Percentiles rank a stretch among this genome's conserved stretches.
phyloP scores from a whole-genome alignment of 2,888 invertebrate species.

The Diarsia dahlii region DNA sequence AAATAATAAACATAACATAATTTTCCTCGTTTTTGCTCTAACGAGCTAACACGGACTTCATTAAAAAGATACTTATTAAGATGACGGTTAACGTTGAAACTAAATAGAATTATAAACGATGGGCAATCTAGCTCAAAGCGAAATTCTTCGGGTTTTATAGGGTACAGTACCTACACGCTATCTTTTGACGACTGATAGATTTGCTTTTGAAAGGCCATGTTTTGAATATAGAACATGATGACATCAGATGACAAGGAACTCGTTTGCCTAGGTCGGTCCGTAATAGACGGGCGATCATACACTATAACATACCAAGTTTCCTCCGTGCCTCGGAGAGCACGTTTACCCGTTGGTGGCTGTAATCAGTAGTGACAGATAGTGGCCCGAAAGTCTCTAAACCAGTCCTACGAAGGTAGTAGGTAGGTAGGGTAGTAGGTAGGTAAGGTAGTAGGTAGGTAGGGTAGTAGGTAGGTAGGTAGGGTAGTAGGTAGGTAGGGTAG shows the following conservation, averaged over 20 bases:
- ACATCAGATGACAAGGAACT: not conserved
- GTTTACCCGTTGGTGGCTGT: too few relatives aligned
- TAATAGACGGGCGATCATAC: too few relatives aligned
- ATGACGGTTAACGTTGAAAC: slow-evolving; percentile 1
- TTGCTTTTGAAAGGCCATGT: not conserved
- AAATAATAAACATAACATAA: slow-evolving; percentile 25
- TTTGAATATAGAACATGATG: not conserved
- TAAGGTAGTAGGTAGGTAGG: too few relatives aligned
- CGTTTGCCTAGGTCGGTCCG: too few relatives aligned
- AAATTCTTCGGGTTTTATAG: not conserved
- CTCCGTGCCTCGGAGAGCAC: too few relatives aligned
- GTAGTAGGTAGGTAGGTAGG: too few relatives aligned
- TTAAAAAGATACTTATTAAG: slow-evolving; percentile 33
- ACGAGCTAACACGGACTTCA: slow-evolving; percentile 38
- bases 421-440: too few relatives aligned
- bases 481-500: too few relatives aligned
- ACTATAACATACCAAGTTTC: too few relatives aligned
- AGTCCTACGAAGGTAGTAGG: too few relatives aligned
- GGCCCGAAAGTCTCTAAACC: too few relatives aligned
- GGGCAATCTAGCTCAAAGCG: slow-evolving; percentile 12
- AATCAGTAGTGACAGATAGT: too few relatives aligned
- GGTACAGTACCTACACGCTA: not conserved
- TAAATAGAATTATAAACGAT: slow-evolving; percentile 41
- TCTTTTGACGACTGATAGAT: not conserved
- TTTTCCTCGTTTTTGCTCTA: slow-evolving; percentile 11